phyloP scores from a whole-genome alignment of 2,797 vertebrate genomes.

The Amazonetta brasiliensis region DNA sequence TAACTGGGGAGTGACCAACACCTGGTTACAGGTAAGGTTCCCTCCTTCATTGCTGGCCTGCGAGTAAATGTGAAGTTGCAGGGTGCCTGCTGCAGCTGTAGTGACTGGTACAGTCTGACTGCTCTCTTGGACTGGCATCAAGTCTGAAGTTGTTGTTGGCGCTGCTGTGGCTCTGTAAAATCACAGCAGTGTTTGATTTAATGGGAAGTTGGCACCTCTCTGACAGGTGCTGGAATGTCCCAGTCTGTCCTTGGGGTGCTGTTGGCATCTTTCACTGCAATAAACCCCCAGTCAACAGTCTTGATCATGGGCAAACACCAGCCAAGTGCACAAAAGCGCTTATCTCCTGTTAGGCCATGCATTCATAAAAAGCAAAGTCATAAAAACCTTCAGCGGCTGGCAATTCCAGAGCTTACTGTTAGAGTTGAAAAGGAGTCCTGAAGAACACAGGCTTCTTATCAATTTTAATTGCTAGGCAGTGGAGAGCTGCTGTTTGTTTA shows the following conservation, averaged over 20 bases:
- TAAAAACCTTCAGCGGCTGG: constrained; percentile 68
- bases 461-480: constrained; percentile 52
- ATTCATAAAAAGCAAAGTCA: constrained; percentile 74
- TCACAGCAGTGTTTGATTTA: constrained; percentile 42
- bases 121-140: not conserved
- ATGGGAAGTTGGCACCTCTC: constrained; percentile 62
- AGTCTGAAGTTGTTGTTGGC: constrained; percentile 14
- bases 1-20: not conserved
- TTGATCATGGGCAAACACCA: constrained; percentile 61
- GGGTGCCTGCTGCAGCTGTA: not conserved
- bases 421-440: constrained; percentile 64
- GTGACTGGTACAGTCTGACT: not conserved
- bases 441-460: constrained; percentile 67
- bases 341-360: constrained; percentile 47
- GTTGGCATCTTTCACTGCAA: constrained; percentile 64
- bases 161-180: constrained; percentile 12
- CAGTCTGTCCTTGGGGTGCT: constrained; percentile 70
- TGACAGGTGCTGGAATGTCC: constrained; percentile 77
- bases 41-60: not conserved
- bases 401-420: constrained; percentile 45
- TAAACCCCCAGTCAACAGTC: constrained; percentile 57
- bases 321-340: constrained; percentile 60
- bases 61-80: not conserved
- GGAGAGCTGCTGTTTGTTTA: constrained; percentile 46
- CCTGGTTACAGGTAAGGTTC: not conserved